Conservation (phyloP, 2,888 invertebrate species). For the Venusia cambrica region DNA sequence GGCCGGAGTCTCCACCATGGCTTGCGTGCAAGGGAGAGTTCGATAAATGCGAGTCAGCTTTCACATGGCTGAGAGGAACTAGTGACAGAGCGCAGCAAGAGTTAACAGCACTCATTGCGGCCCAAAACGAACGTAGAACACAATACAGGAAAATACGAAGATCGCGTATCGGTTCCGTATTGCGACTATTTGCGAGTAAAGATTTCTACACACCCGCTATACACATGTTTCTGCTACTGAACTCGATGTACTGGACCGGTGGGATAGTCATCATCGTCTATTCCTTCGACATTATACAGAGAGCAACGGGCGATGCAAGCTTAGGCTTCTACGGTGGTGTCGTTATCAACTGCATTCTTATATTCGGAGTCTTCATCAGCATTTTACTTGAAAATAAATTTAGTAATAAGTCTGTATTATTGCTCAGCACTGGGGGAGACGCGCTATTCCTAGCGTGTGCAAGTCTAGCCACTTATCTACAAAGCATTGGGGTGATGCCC, state of each 20-base stretch:
- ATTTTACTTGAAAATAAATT: too few species aligned
- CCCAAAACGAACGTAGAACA: conserved; percentile 15
- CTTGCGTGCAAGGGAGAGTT: conserved; percentile 29
- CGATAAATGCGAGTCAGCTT: conserved; percentile 26
- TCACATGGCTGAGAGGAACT: conserved; percentile 28
- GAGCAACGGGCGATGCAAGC: conserved; percentile 4
- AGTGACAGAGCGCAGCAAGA: conserved; percentile 23
- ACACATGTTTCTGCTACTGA: conserved; percentile 25
- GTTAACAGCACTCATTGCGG: conserved; percentile 20
- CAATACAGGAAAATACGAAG: conserved; percentile 1
- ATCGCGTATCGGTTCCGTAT: conserved; percentile 4
- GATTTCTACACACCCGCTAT: conserved; percentile 31
- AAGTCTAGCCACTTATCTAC: too few species aligned
- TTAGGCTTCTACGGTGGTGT: conserved; percentile 4
- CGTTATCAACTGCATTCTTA: too few species aligned
- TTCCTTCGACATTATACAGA: conserved; percentile 8
- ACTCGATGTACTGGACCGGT: conserved; percentile 30
- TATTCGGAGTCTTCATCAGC: too few species aligned
- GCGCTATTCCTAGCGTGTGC: too few species aligned
- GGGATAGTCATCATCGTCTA: conserved; percentile 14
- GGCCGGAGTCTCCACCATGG: conserved; percentile 33
- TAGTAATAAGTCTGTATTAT: too few species aligned
- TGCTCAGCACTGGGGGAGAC: too few species aligned
- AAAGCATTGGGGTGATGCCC: too few species aligned
- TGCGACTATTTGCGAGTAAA: conserved; percentile 15